These are phyloP conservation scores for Halocynthia aurantium DNA, from an alignment of 23 tunicate species.

Conservation along the genomic window DNA sequence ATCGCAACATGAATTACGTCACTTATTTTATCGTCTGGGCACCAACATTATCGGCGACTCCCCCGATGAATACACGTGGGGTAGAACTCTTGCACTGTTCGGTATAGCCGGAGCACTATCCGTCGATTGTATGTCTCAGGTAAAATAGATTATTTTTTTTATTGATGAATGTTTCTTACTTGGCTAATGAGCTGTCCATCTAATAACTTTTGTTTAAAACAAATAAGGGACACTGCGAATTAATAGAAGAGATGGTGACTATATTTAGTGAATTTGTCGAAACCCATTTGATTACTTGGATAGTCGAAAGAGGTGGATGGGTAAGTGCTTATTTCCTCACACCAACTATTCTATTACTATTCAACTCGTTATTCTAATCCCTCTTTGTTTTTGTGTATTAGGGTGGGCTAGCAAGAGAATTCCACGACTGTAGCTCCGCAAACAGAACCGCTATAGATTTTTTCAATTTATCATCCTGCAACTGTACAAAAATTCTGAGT, in stretches of 20 bases:
- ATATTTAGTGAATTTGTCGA: conserved; percentile 50
- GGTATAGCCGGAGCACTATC: conserved; percentile 67
- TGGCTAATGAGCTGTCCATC: not conserved
- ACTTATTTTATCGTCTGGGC: conserved; percentile 46
- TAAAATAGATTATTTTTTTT: not conserved
- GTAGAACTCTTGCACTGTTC: conserved; percentile 58
- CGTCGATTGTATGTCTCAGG: conserved; percentile 79
- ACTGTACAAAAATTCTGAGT: too few species aligned
- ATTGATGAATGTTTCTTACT: not conserved
- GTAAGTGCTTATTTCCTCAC: conserved; percentile 25
- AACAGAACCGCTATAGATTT: too few species aligned
- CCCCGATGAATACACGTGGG: conserved; percentile 53
- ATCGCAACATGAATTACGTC: conserved; percentile 47
- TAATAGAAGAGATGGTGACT: conserved; percentile 46
- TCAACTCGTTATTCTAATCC: too few species aligned
- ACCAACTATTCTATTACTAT: too few species aligned
- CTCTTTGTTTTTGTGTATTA: too few species aligned
- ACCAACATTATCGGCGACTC: conserved; percentile 52
- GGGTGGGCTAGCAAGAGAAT: too few species aligned
- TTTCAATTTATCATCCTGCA: too few species aligned
- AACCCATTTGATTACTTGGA: conserved; percentile 46
- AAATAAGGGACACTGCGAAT: conserved; percentile 64
- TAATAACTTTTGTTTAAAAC: not conserved
- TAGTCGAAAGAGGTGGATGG: conserved; percentile 68
- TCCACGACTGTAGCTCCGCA: too few species aligned